Base-by-base conservation (phyloP, 2,797 vertebrate species). In the Amniataba percoides region DNA sequence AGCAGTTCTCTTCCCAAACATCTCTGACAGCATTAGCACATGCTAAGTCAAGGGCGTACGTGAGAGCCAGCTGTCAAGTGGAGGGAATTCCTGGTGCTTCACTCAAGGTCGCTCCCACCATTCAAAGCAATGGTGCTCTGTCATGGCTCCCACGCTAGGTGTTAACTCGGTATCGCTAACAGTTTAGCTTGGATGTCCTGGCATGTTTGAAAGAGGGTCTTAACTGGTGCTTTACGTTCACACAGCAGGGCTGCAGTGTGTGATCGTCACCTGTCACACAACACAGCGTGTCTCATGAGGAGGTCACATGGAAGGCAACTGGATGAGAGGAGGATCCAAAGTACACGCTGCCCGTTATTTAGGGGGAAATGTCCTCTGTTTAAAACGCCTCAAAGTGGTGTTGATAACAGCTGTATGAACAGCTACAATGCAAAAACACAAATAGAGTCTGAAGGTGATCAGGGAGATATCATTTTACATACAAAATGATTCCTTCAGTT, bases 101-200 rank as follows among this genome's bases (percentile, higher is more conserved):
- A 4, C 49, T 81, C 87, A 91, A 93, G 93, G 93, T 88, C 84
- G 87, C 89, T 92, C 91, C 91, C 90, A 92, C 87, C 87, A 71
- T 90, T 88, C 74, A 80, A 36, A 88, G 57, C 73, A 71, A 80
- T 14, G 66, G 79, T 40, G 59, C 67, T 62, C 69, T 19, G 75
- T 68, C 77, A 58, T 12, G 71, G 70, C 87, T 93, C 87, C 85
- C 90, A 89, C 57, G 77, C 71, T 77, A 92, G 90, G 90, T 87
- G 91, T 89, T 93, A 94, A 92, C 87, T 89, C 39, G 48, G 77
- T 57, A 76, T 83, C 31, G 62, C 87, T 90, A 90, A 93, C 90
- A 90, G 89, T 92, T 94, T 91, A 91, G 82, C 72, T 90, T 84
- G 78, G 85, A 80, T 49, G 77, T 84, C 69, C 79, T 58, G 82